Percentiles rank a stretch among this genome's conserved stretches.
phyloP scores from a whole-genome alignment of 2,113 vertebrate genomes.

The Terrapene triunguis region DNA sequence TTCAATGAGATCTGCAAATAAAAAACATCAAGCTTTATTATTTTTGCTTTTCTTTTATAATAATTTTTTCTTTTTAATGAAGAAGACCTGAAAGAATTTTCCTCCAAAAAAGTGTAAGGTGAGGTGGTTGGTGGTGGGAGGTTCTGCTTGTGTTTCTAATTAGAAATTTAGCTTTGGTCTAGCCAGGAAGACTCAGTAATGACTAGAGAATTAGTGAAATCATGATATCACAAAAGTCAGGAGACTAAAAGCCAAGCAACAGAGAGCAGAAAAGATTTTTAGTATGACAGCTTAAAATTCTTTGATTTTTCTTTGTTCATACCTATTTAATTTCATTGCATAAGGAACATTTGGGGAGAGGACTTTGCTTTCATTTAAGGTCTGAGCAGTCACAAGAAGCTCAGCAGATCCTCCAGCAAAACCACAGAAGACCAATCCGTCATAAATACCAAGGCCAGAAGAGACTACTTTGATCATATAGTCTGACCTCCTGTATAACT shows the following conservation, averaged over 20 bases:
- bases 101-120: rapidly evolving
- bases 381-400: not conserved
- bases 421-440: not conserved
- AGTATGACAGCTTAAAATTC: not conserved
- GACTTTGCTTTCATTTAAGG: not conserved
- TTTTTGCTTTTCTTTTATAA: not conserved
- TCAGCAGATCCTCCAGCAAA: not conserved
- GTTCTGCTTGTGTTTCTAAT: rapidly evolving
- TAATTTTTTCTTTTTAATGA: rapidly evolving
- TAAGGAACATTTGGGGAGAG: not conserved
- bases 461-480: not conserved
- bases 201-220: not conserved
- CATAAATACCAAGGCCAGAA: not conserved
- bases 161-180: not conserved
- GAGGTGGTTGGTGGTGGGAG: rapidly evolving
- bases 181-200: rapidly evolving
- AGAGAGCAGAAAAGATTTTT: rapidly evolving
- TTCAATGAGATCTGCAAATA: not conserved
- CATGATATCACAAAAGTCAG: not conserved
- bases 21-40: not conserved
- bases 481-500: not conserved
- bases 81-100: rapidly evolving
- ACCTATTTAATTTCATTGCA: constrained; percentile 24
- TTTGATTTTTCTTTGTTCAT: not conserved
- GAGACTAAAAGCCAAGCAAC: rapidly evolving